Evolutionary conservation across 2,113 vertebrate species (phyloP).

Genomic region (Arothron firmamentum): DNA sequence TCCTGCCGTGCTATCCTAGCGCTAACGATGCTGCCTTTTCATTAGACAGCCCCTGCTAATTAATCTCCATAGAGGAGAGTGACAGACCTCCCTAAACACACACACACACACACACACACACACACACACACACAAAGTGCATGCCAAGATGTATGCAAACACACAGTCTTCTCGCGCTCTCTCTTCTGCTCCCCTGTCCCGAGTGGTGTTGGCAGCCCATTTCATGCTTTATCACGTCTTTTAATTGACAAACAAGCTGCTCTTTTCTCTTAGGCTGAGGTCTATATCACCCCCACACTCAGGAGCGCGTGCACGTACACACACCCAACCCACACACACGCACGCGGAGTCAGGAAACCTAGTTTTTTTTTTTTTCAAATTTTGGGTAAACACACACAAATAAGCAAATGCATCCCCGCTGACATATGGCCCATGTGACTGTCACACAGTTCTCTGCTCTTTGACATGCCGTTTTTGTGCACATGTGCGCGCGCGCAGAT

Average conservation of each 20-base stretch:
- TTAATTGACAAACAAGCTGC: slow-evolving; percentile 85
- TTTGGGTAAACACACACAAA: slow-evolving; percentile 51
- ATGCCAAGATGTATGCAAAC: slow-evolving; percentile 66
- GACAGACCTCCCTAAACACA: slow-evolving; percentile 69
- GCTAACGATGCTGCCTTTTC: slow-evolving; percentile 76
- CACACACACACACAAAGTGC: slow-evolving; percentile 29
- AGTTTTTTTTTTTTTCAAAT: slow-evolving; percentile 60
- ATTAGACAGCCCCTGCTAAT: slow-evolving; percentile 79
- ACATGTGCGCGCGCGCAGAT: slow-evolving; percentile 3
- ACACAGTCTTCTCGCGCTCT: slow-evolving; percentile 60
- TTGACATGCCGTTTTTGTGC: slow-evolving; percentile 31
- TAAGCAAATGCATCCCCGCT: slow-evolving; percentile 40
- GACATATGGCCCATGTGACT: slow-evolving; percentile 56
- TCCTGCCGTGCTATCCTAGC: slow-evolving; percentile 56
- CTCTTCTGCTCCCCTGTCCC: slow-evolving; percentile 59
- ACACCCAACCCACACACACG: slow-evolving; percentile 21
- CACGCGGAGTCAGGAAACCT: slow-evolving; percentile 6
- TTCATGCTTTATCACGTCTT: slow-evolving; percentile 85
- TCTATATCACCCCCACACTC: slow-evolving; percentile 76
- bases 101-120: slow-evolving; percentile 29
- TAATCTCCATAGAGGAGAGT: slow-evolving; percentile 79
- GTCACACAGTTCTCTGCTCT: slow-evolving; percentile 52
- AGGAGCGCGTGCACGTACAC: slow-evolving; percentile 21
- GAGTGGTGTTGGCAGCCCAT: slow-evolving; percentile 77
- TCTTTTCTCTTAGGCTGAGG: slow-evolving; percentile 82